Evolutionary conservation across 2,113 vertebrate species (phyloP), one percentile per base, ranked within the genome.

Genomic region (Rallus limicola): DNA sequence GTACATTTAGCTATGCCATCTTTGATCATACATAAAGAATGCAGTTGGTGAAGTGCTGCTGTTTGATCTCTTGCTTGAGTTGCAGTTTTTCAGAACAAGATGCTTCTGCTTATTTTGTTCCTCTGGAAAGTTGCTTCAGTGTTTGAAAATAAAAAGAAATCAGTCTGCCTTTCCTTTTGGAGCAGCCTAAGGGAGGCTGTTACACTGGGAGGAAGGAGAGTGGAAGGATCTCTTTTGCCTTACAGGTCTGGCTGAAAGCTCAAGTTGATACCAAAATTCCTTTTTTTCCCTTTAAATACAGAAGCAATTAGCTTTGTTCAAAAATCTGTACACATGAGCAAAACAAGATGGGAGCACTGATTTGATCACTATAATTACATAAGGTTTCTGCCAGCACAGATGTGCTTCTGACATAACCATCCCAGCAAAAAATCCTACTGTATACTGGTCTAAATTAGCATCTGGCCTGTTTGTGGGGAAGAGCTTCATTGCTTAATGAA

Each of bases 301-400:
- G 64, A 24, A 82, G 8, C 31, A 25, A 34, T 48, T 67, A 34
- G 26, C 40, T 78, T 13, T 26, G 52, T 52, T 86, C 1, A 5
- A 11, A 74, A 80, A 74, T 64, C 36, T 0, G 0, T 25, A 9
- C 24, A 10, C 7, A 2, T 2, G 28, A 69, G 46, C 50, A 63
- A 9, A 63, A 28, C 0, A 19, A 82, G 78, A 84, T 91, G 56
- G 46, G 65, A 84, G 4, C 25, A 4, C 20, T 10, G 80, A 48
- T 84, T 40, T 83, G 63, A 26, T 86, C 1, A 0, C n/a, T 64
- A 5, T 26, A 23, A 26, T 94, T 71, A 50, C 0, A 0, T 59
- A 55, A 82, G 38, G 52, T 21, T 89, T 78, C 31, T 95, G 62
- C 56, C 62, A 70, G 90, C 69, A 63, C 78, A 82, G 74, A 84